phyloP scores from a whole-genome alignment of 2,888 invertebrate species.

The Diploptera punctata region DNA sequence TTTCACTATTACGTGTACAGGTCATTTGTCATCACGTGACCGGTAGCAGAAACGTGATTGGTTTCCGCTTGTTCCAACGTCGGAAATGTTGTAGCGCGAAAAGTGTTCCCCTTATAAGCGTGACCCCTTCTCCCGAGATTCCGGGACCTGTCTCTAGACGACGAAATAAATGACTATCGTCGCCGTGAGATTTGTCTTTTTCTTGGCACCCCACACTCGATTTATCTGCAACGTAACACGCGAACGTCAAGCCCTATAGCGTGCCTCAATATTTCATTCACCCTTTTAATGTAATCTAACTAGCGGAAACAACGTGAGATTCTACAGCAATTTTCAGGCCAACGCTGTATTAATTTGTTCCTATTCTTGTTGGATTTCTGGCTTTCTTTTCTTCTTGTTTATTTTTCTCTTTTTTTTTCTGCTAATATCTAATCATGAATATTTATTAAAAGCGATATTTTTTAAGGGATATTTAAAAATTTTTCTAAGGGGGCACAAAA shows the following conservation, averaged over 20 bases:
- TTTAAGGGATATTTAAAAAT: too few species aligned
- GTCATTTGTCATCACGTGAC: constrained; percentile 39
- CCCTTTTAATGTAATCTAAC: constrained; percentile 15
- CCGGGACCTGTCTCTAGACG: constrained; percentile 12
- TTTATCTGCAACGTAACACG: constrained; percentile 21
- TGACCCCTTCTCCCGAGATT: constrained; percentile 16
- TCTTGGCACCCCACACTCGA: constrained; percentile 13
- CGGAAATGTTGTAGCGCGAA: constrained; percentile 37
- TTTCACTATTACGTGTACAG: constrained; percentile 16
- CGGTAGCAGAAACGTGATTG: constrained; percentile 36
- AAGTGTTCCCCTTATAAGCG: constrained; percentile 22
- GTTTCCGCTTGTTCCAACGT: constrained; percentile 36
- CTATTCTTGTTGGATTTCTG: too few species aligned
- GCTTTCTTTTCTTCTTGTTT: too few species aligned
- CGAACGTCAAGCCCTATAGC: constrained; percentile 21
- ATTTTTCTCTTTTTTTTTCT: too few species aligned
- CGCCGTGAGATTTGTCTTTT: constrained; percentile 32
- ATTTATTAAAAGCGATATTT: too few species aligned
- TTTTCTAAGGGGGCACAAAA: too few species aligned
- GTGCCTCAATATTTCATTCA: constrained; percentile 18
- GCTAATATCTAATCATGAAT: too few species aligned
- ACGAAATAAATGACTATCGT: constrained; percentile 34
- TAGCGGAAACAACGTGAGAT: constrained; percentile 14
- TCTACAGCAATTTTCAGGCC: background rate
- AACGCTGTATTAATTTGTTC: background rate